phyloP scores from a whole-genome alignment of 2,888 invertebrate species.

The Drosophila neutralis region DNA sequence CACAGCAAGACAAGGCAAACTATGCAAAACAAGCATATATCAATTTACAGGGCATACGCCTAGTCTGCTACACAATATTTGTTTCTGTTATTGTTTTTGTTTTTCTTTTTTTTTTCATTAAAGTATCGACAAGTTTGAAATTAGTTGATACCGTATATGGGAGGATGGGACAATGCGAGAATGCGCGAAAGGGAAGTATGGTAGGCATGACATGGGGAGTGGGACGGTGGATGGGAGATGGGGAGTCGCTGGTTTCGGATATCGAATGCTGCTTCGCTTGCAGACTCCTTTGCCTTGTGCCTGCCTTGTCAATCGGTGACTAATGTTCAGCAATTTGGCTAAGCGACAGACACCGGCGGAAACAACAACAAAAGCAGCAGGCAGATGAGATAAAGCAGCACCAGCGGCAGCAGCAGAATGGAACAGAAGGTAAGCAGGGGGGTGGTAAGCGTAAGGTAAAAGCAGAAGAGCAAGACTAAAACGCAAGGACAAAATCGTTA shows the following conservation, averaged over 20 bases:
- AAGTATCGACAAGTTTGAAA: conserved; percentile 71
- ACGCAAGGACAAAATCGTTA: conserved; percentile 81
- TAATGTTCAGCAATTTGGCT: conserved; percentile 80
- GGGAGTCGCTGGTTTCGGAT: conserved; percentile 12
- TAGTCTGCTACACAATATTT: not conserved
- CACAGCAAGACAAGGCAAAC: not conserved
- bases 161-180: conserved; percentile 11
- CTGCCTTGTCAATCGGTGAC: conserved; percentile 79
- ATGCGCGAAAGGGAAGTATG: conserved; percentile 1
- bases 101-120: conserved; percentile 56
- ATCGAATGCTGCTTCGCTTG: conserved; percentile 47
- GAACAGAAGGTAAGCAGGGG: not conserved
- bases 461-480: conserved; percentile 46
- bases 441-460: not conserved
- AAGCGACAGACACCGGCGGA: conserved; percentile 75
- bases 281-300: conserved; percentile 28
- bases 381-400: conserved; percentile 19
- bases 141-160: conserved; percentile 73
- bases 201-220: not conserved
- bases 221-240: no score
- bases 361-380: conserved; percentile 47
- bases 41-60: conserved; percentile 7
- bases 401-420: not conserved
- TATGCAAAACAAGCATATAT: not conserved
- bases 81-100: not conserved